Conservation (phyloP, 2,888 invertebrate species). For the Tenthredo notha region DNA sequence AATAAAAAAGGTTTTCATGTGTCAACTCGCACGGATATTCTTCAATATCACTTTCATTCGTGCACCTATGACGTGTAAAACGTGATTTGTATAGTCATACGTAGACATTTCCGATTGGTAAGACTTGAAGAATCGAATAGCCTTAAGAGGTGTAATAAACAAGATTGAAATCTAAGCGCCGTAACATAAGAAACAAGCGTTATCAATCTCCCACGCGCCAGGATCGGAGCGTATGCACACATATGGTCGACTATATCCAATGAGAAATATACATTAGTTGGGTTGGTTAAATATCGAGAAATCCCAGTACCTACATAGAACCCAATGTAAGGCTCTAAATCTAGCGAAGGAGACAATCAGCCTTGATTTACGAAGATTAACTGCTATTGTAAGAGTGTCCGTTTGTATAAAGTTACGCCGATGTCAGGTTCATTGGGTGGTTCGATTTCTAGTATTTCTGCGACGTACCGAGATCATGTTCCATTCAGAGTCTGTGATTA, state of each 20-base stretch:
- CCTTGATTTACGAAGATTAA: conserved; percentile 29
- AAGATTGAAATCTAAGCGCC: conserved; percentile 49
- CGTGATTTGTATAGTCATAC: background rate
- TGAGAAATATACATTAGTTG: conserved; percentile 11
- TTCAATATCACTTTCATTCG: background rate
- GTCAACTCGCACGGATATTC: background rate
- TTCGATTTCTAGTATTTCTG: background rate
- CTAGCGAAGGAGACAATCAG: conserved; percentile 18
- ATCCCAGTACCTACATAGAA: background rate
- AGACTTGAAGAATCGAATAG: conserved; percentile 21
- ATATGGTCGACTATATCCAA: conserved; percentile 15
- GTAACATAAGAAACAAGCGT: conserved; percentile 42
- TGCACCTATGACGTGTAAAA: background rate
- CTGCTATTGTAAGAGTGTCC: conserved; percentile 6
- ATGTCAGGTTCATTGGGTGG: background rate
- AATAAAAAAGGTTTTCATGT: background rate
- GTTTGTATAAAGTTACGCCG: background rate
- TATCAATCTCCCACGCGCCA: conserved; percentile 43
- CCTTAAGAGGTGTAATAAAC: conserved; percentile 39
- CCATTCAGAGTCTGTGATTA: background rate
- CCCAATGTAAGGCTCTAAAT: conserved; percentile 17
- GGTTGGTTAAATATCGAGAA: conserved; percentile 27
- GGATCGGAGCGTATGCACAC: background rate
- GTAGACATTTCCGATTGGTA: background rate
- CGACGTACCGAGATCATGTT: background rate